These are phyloP conservation scores for Argyrosomus japonicus DNA, from an alignment of 2,113 vertebrate genomes.

Conservation along the genomic window DNA sequence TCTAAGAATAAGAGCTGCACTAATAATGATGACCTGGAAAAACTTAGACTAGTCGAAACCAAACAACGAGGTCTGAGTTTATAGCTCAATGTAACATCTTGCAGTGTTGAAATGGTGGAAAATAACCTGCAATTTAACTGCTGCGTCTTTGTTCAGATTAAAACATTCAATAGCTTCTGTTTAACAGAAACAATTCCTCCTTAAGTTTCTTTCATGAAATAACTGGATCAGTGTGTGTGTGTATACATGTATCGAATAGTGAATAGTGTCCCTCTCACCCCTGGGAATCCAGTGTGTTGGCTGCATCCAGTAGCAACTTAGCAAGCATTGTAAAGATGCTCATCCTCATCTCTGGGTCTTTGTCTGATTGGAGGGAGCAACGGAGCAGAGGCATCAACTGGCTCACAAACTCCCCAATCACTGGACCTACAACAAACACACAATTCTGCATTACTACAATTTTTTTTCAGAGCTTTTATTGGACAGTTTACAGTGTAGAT, in stretches of 20 bases:
- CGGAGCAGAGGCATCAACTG: conserved; percentile 85
- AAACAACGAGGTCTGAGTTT: conserved; percentile 6
- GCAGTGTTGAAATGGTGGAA: conserved; percentile 6
- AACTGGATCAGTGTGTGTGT: neutral
- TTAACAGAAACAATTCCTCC: neutral
- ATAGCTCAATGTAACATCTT: neutral
- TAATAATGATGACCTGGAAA: conserved; percentile 24
- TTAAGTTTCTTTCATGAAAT: neutral
- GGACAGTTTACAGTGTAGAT: neutral
- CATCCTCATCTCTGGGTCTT: conserved; percentile 91
- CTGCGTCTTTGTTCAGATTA: neutral
- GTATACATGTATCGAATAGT: neutral
- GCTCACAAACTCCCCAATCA: conserved; percentile 89
- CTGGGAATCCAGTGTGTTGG: conserved; percentile 88
- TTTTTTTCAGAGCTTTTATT: no score
- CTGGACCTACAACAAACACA: conserved; percentile 86
- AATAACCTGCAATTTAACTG: neutral
- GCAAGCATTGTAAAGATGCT: conserved; percentile 90
- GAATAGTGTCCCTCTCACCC: conserved; percentile 83
- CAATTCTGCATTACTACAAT: neutral
- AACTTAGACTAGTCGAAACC: conserved; percentile 17
- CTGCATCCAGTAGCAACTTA: conserved; percentile 86
- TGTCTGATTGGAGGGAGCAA: conserved; percentile 86
- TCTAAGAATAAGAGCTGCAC: conserved; percentile 36
- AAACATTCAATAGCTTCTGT: neutral